phyloP scores from a whole-genome alignment of 2,797 vertebrate genomes.

The Babyrousa celebensis region DNA sequence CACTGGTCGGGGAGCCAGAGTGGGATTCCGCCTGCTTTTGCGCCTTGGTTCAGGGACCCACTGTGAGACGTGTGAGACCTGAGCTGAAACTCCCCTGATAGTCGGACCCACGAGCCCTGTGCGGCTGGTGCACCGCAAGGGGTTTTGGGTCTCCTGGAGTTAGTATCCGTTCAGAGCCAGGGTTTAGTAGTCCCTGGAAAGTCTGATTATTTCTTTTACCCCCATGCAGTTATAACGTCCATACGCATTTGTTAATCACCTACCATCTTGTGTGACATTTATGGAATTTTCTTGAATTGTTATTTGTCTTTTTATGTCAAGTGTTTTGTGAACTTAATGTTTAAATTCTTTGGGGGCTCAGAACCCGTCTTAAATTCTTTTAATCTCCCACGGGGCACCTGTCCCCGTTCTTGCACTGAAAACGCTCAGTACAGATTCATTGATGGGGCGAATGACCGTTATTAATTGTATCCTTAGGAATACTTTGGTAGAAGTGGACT shows the following conservation, averaged over 20 bases:
- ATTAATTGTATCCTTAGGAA: constrained; percentile 1
- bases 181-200: accelerated
- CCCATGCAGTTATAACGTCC: too few species aligned
- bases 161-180: background rate
- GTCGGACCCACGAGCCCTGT: background rate
- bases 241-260: background rate
- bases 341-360: background rate
- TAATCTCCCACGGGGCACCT: background rate
- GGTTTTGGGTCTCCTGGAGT: background rate
- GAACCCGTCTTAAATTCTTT: background rate
- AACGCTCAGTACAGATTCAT: background rate
- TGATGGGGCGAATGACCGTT: background rate
- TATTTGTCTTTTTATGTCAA: background rate
- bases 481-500: constrained; percentile 5
- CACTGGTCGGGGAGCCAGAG: background rate
- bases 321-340: background rate
- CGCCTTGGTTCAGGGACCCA: background rate
- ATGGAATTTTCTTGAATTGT: background rate
- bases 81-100: background rate
- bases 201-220: background rate
- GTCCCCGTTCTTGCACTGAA: background rate
- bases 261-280: background rate
- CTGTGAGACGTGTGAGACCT: background rate
- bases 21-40: background rate
- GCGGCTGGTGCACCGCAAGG: background rate